phyloP scores from a whole-genome alignment of 2,797 vertebrate species.

The Schizopygopsis malacanthus region DNA sequence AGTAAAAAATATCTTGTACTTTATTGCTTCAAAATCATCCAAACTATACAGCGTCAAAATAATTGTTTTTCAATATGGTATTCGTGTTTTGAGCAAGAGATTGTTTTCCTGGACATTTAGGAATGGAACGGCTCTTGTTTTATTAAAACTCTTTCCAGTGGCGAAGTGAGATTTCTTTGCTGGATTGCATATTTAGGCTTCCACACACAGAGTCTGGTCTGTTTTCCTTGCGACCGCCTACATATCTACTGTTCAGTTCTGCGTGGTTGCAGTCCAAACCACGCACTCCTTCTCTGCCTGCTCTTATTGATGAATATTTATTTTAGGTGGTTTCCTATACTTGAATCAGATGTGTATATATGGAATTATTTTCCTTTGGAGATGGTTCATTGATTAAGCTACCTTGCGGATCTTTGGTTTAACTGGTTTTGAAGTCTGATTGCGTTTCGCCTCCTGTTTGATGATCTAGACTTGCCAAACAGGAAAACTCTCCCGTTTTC shows the following conservation, averaged over 20 bases:
- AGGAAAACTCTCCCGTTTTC: slow-evolving; percentile 34
- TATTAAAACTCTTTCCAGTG: slow-evolving; percentile 35
- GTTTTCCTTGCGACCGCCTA: slow-evolving; percentile 45
- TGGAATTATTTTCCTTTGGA: neutral
- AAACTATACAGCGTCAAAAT: neutral
- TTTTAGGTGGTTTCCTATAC: neutral
- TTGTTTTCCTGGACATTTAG: slow-evolving; percentile 17
- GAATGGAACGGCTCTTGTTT: slow-evolving; percentile 30
- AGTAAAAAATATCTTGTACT: neutral
- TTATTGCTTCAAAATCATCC: neutral
- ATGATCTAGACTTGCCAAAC: slow-evolving; percentile 25
- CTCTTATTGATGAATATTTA: slow-evolving; percentile 24
- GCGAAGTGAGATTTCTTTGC: slow-evolving; percentile 23
- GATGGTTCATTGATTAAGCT: neutral
- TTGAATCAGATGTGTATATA: neutral
- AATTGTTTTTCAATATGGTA: neutral
- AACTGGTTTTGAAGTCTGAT: slow-evolving; percentile 20
- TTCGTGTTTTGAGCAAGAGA: slow-evolving; percentile 1
- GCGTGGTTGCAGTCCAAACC: slow-evolving; percentile 34
- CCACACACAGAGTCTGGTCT: slow-evolving; percentile 21
- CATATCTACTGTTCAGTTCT: slow-evolving; percentile 31
- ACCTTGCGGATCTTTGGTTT: neutral
- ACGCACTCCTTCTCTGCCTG: slow-evolving; percentile 10
- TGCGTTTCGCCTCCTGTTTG: slow-evolving; percentile 5
- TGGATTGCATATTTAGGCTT: slow-evolving; percentile 20